Evolutionary conservation across 2,113 vertebrate species (phyloP), one percentile per base, ranked within the genome.

Genomic region (Tragulus kanchil): DNA sequence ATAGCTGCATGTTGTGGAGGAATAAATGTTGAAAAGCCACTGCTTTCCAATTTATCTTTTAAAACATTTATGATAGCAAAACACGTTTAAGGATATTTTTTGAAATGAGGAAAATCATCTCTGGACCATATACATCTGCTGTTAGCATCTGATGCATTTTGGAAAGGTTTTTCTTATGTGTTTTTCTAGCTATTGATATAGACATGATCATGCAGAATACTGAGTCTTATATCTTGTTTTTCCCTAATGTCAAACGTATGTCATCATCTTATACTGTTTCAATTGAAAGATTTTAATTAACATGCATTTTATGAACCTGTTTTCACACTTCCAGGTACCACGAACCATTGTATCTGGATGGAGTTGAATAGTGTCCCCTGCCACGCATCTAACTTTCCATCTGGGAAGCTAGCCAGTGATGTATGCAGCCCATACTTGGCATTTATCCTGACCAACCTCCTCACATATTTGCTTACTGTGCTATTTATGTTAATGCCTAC

Each of bases 221-320:
- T 31, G 26, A 14, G 7, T 16, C 69, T 94, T 81, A 61, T 59
- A 31, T 45, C 5, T 42, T 85, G 8, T 48, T 64, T 90, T 71
- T 12, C 23, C 36, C 45, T 26, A 52, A 73, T 84, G 85, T 42
- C 59, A 1, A n/a, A 82, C 87, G 25, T 36, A 69, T 31, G 36
- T 71, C 52, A 77, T 77, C 48, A 85, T 48, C 85, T 93, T 90
- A 77, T 61, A 62, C 28, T 45, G 54, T 71, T 93, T 93, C 3
- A 28, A n/a, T 6, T 3, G n/a, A 62, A 62, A 48, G 19, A 48
- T 61, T 36, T 77, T 48, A 48, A 54, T 56, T 52, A 69, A 62
- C 54, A 61, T 89, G 52, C 21, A 79, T 79, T 93, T 85, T 10
- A 78, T 23, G 23, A 26, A 25, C 56, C 54, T 50, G n/a, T 90